phyloP scores from a whole-genome alignment of 2,113 vertebrate species.

The Cisticola juncidis region DNA sequence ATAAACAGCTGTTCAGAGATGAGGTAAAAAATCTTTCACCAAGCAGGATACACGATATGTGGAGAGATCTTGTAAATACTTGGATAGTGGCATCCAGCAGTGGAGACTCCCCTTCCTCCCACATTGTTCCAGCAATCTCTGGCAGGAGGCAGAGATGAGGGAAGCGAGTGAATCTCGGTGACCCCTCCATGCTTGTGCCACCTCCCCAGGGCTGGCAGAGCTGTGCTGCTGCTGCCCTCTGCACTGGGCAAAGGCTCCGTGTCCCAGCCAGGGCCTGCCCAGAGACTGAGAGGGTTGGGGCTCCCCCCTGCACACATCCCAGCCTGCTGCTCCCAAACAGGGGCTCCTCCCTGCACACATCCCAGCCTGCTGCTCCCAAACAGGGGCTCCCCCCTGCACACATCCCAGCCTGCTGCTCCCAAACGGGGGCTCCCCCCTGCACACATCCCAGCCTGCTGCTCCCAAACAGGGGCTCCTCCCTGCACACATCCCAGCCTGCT shows the following conservation, averaged over 20 bases:
- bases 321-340: neutral
- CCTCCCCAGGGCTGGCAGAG: slow-evolving; percentile 19
- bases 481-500: neutral
- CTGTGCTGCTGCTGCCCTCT: slow-evolving; percentile 42
- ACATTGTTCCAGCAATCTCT: neutral
- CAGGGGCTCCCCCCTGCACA: no score
- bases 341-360: no score
- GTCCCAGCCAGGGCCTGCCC: slow-evolving; percentile 39
- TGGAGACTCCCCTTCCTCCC: neutral
- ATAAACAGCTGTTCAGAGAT: neutral
- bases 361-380: neutral
- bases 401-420: neutral
- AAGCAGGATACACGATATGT: neutral
- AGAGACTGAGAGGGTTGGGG: neutral
- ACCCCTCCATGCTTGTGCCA: neutral
- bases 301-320: neutral
- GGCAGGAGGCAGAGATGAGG: neutral
- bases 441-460: no score
- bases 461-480: neutral
- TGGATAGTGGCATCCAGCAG: neutral
- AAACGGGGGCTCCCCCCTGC: neutral
- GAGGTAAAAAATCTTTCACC: neutral
- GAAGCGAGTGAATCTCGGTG: neutral
- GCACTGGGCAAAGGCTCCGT: neutral
- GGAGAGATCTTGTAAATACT: neutral